A percentile compares a stretch with the other conserved stretches of the same genome.
These are phyloP conservation scores for Saiga tatarica DNA, from an alignment of 2,113 vertebrate genomes.

Conservation along the genomic window DNA sequence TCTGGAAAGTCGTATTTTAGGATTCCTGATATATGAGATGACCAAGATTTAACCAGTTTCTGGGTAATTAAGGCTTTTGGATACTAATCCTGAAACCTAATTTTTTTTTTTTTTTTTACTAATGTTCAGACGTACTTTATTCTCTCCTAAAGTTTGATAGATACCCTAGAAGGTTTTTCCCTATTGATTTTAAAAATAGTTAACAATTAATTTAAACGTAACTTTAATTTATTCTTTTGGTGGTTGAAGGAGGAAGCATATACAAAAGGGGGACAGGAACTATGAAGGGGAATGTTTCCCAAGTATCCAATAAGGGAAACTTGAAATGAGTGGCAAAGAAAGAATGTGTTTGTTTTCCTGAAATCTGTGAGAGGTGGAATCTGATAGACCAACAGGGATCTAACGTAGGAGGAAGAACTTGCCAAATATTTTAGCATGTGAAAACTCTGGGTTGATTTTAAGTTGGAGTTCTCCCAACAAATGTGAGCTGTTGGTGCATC, in stretches of 20 bases:
- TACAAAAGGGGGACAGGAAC: not conserved
- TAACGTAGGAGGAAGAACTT: not conserved
- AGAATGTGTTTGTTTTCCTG: not conserved
- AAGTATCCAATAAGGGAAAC: not conserved
- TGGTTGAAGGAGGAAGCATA: not conserved
- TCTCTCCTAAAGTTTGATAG: not conserved
- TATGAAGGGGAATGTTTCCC: not conserved
- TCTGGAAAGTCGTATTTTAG: not conserved
- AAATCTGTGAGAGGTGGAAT: not conserved
- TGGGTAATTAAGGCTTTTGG: not conserved
- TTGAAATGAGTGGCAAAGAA: not conserved
- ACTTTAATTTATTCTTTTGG: conserved; percentile 2
- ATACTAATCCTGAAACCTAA: not conserved
- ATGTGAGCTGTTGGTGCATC: not conserved
- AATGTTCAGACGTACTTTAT: not conserved
- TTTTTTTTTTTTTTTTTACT: not conserved
- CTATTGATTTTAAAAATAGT: not conserved
- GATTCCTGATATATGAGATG: not conserved
- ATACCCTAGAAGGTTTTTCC: not conserved
- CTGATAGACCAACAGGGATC: not conserved
- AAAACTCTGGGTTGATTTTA: not conserved
- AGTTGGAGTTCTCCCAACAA: not conserved
- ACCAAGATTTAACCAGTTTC: not conserved
- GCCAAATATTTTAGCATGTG: not conserved
- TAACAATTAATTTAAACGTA: not conserved